A percentile compares a stretch with the other conserved stretches of the same genome.
Evolutionary conservation across 2,888 invertebrate genomes (phyloP).

Genomic region (Emmelina monodactyla): DNA sequence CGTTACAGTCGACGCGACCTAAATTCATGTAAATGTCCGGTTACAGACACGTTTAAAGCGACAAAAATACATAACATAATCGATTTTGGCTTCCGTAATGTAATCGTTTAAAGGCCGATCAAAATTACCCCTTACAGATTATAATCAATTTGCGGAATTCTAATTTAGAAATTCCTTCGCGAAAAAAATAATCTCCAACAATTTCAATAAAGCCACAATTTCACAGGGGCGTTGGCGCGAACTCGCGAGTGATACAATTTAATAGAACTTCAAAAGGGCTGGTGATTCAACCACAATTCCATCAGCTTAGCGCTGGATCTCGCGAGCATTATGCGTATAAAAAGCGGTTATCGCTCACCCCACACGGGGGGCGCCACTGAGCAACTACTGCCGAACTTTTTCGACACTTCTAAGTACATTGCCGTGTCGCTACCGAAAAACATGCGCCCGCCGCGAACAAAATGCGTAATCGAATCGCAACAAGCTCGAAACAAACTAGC

Average conservation of each 20-base stretch:
- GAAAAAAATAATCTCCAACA: conserved; percentile 47
- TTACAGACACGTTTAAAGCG: too few species aligned
- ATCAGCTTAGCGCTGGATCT: conserved; percentile 63
- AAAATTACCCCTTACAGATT: too few species aligned
- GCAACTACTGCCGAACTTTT: conserved; percentile 34
- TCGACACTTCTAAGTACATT: conserved; percentile 40
- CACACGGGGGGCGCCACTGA: conserved; percentile 17
- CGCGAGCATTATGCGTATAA: conserved; percentile 62
- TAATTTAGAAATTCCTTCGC: conserved; percentile 22
- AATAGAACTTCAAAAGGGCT: conserved; percentile 65
- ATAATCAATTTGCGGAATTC: conserved; percentile 6
- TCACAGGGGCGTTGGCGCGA: conserved; percentile 58
- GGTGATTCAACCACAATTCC: conserved; percentile 63
- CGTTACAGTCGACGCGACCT: neutral
- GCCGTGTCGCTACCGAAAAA: conserved; percentile 28
- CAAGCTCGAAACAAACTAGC: neutral
- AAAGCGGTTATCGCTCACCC: conserved; percentile 55
- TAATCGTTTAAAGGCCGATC: too few species aligned
- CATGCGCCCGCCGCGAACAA: conserved; percentile 19
- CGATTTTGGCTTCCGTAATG: too few species aligned
- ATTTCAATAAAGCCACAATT: conserved; percentile 62
- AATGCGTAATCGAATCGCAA: conserved; percentile 23
- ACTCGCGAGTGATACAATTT: conserved; percentile 60
- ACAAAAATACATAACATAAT: too few species aligned
- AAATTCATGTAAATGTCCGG: too few species aligned